These are phyloP conservation scores for Leptinotarsa defecta DNA, from an alignment of 1,140 invertebrate species.

Conservation along the genomic window DNA sequence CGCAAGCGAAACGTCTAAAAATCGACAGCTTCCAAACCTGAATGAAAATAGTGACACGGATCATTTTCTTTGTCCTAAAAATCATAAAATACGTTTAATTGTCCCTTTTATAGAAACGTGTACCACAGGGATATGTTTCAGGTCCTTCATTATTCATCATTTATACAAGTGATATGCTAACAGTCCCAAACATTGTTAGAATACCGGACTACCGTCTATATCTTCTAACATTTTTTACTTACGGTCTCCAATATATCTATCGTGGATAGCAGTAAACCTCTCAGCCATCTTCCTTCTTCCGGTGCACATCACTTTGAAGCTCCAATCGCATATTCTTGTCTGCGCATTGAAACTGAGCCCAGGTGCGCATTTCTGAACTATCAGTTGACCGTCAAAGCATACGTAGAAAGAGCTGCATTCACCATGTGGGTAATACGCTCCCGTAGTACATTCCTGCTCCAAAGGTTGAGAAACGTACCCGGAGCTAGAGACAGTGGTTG, in stretches of 20 bases:
- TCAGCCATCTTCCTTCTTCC: constrained; percentile 41
- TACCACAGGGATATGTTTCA: neutral
- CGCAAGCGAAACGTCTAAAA: no score
- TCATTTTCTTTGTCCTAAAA: no score
- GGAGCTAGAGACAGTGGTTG: neutral
- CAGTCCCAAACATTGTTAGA: no score
- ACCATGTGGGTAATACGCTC: constrained; percentile 64
- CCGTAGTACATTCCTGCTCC: constrained; percentile 56
- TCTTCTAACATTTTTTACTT: neutral
- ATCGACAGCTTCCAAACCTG: no score
- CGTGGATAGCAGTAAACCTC: constrained; percentile 27
- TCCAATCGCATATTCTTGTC: constrained; percentile 72
- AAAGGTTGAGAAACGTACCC: neutral
- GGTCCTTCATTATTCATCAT: no score
- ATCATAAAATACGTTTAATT: neutral
- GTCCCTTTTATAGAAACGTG: neutral
- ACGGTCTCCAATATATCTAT: constrained; percentile 22
- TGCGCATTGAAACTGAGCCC: constrained; percentile 71
- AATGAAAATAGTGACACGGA: no score
- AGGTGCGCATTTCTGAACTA: constrained; percentile 70
- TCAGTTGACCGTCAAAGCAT: constrained; percentile 69
- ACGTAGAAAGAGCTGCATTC: constrained; percentile 70
- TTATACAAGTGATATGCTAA: no score
- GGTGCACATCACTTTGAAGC: constrained; percentile 58
- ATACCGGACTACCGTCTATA: no score